phyloP scores from a whole-genome alignment of 1,140 invertebrate species.

The Chymomyza costata region DNA sequence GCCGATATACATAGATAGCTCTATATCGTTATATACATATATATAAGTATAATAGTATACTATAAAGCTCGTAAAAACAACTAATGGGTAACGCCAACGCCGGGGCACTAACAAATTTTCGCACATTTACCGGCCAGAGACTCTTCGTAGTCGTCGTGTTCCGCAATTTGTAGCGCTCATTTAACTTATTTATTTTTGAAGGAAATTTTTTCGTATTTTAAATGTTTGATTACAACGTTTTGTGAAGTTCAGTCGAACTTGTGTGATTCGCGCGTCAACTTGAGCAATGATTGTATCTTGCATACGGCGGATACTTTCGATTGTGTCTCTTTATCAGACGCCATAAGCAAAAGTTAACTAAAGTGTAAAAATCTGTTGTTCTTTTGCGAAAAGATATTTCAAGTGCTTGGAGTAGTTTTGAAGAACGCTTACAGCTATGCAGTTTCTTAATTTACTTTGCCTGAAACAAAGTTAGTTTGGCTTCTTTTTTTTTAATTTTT shows the following conservation, averaged over 20 bases:
- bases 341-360: not conserved
- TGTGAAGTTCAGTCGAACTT: slow-evolving; percentile 73
- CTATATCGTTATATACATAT: too few species aligned
- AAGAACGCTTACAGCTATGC: slow-evolving; percentile 33
- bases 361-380: slow-evolving; percentile 12
- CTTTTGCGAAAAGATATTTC: slow-evolving; percentile 13
- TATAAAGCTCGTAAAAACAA: too few species aligned
- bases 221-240: slow-evolving; percentile 74
- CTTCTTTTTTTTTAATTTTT: not conserved
- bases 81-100: slow-evolving; percentile 6
- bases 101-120: slow-evolving; percentile 58
- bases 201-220: slow-evolving; percentile 53
- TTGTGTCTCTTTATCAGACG: not conserved
- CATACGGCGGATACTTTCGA: slow-evolving; percentile 22
- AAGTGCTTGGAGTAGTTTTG: slow-evolving; percentile 6
- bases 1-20: too few species aligned
- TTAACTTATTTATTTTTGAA: slow-evolving; percentile 71
- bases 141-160: slow-evolving; percentile 43
- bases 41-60: too few species aligned
- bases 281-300: slow-evolving; percentile 36
- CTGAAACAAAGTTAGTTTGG: slow-evolving; percentile 59
- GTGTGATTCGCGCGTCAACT: slow-evolving; percentile 69
- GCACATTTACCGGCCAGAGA: slow-evolving; percentile 42
- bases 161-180: slow-evolving; percentile 68
- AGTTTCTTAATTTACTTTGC: slow-evolving; percentile 56